Evolutionary conservation across 1,140 invertebrate species (phyloP).

Genomic region (Aphaenogaster floridana): DNA sequence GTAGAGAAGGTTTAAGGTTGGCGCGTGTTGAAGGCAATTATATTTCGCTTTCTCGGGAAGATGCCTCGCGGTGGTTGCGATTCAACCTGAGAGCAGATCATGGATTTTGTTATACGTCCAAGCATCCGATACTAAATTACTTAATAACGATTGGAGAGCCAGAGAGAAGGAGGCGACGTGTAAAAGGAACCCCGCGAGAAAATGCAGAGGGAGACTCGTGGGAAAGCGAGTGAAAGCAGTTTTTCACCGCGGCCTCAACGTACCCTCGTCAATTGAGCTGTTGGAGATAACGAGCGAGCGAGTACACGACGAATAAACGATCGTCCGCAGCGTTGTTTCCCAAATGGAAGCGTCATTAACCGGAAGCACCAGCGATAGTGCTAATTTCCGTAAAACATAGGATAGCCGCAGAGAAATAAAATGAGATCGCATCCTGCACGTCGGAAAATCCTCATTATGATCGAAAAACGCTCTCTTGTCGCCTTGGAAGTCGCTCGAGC

Average conservation of each 20-base stretch:
- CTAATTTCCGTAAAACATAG: not conserved
- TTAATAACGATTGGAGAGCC: conserved; percentile 36
- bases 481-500: not conserved
- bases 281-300: conserved; percentile 41
- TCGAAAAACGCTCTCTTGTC: not conserved
- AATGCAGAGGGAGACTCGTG: conserved; percentile 36
- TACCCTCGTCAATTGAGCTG: conserved; percentile 27
- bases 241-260: conserved; percentile 52
- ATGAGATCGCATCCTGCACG: not conserved
- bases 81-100: not conserved
- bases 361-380: not conserved
- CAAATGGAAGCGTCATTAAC: conserved; percentile 15
- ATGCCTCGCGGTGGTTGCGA: not conserved
- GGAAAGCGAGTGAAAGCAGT: conserved; percentile 71
- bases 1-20: not conserved
- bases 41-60: conserved; percentile 12
- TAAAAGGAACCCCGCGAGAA: conserved; percentile 33
- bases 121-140: conserved; percentile 34
- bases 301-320: conserved; percentile 10
- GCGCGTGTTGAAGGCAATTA: not conserved
- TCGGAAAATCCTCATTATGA: not conserved
- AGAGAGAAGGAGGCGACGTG: not conserved
- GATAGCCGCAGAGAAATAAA: not conserved
- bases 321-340: conserved; percentile 12
- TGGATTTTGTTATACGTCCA: not conserved